Evolutionary conservation across 1,140 invertebrate genomes (phyloP), one percentile per base, ranked within the genome.

Genomic region (Sycophaga agraensis): DNA sequence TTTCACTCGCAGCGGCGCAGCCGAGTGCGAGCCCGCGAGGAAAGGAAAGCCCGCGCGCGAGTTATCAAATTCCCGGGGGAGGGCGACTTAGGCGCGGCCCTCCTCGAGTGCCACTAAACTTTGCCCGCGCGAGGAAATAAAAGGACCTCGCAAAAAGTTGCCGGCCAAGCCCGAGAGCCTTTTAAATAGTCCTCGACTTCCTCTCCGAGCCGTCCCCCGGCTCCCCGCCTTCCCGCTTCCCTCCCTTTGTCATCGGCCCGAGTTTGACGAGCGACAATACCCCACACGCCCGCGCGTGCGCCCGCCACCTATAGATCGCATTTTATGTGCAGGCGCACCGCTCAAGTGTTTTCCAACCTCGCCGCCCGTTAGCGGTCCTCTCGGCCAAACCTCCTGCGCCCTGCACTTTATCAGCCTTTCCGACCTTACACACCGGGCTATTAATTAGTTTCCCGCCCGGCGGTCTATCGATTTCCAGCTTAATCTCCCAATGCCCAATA

Each of bases 361-460:
- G 24, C n/a, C n/a, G n/a, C n/a, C n/a, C n/a, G n/a, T n/a, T n/a
- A n/a, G n/a, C n/a, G n/a, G n/a, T n/a, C n/a, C n/a, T n/a, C n/a
- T n/a, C n/a, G n/a, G n/a, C n/a, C n/a, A n/a, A n/a, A n/a, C n/a
- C n/a, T 7, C 7, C 31, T 14, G 4, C 22, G 49, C 21, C n/a
- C 21, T 21, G 14, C 37, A 21, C 42, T 59, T 50, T 59, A 34
- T 50, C 22, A 17, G 43, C 19, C 14, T 31, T 39, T 37, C 19
- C 28, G 7, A 39, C 49, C 24, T 12, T n/a, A 1, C 11, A n/a
- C 28, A 42, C 7, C 16, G 19, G 14, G 22, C 31, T 42, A 59
- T 59, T 26, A 59, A 59, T 59, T 50, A 59, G 56, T 19, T 40
- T 24, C n/a, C n/a, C n/a, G n/a, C n/a, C n/a, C n/a, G n/a, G n/a